Conservation (phyloP, 2,113 vertebrate species). For the Corvus moneduloides region DNA sequence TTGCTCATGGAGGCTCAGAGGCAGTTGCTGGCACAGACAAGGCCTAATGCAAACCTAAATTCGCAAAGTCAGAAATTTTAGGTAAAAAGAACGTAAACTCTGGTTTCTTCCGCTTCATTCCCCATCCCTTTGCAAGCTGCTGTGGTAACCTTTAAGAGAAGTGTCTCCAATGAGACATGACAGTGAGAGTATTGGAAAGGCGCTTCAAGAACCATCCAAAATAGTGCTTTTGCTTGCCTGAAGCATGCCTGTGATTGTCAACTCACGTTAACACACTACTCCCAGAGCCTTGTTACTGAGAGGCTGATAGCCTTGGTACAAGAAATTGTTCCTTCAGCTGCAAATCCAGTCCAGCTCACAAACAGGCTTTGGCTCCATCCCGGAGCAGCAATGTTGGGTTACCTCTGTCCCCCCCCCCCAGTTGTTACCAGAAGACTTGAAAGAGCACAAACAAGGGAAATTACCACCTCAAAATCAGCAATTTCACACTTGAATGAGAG, state of each 20-base stretch:
- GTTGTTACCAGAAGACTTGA: background rate
- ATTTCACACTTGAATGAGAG: background rate
- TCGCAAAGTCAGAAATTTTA: background rate
- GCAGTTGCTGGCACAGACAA: background rate
- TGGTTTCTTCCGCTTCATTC: background rate
- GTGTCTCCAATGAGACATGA: background rate
- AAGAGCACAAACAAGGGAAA: background rate
- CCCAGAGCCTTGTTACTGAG: background rate
- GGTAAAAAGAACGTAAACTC: background rate
- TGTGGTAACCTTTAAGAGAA: background rate
- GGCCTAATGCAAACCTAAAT: background rate
- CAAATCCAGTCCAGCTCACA: background rate
- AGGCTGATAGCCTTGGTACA: background rate
- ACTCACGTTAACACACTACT: background rate
- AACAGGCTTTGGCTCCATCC: background rate
- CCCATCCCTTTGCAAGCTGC: background rate
- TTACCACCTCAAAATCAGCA: background rate
- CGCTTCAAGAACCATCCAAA: background rate
- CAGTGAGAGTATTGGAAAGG: background rate
- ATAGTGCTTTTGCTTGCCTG: background rate
- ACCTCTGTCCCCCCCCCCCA: background rate
- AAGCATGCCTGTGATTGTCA: background rate
- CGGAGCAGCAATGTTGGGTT: background rate
- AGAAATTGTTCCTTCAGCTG: background rate
- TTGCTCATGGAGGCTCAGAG: background rate